These are phyloP conservation scores for Zaprionus inermis DNA, from an alignment of 1,140 invertebrate genomes.

Conservation along the genomic window DNA sequence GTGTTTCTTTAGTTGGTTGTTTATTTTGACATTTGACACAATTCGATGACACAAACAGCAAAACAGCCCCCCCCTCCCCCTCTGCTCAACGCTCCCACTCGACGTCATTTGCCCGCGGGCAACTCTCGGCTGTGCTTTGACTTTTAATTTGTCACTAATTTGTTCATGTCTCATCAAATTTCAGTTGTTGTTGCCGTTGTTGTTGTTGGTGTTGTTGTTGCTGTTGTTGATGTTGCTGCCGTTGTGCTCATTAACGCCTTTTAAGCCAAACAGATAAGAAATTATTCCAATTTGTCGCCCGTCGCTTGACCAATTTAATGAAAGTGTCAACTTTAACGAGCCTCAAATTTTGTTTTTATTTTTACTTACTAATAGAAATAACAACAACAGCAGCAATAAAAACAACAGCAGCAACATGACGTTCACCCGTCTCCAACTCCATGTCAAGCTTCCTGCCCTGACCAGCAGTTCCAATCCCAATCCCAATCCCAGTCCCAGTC, in stretches of 20 bases:
- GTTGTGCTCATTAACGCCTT: constrained; percentile 73
- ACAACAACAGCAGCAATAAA: constrained; percentile 29
- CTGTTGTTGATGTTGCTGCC: constrained; percentile 18
- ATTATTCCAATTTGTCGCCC: constrained; percentile 62
- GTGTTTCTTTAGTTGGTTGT: constrained; percentile 45
- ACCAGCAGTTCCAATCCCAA: background rate
- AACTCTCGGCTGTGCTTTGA: constrained; percentile 41
- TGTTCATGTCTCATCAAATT: constrained; percentile 77
- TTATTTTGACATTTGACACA: constrained; percentile 81
- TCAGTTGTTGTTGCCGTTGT: constrained; percentile 36
- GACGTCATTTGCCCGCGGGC: background rate
- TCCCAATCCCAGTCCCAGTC: constrained; percentile 11
- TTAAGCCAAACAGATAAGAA: constrained; percentile 54
- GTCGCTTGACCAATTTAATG: constrained; percentile 76
- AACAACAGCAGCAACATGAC: constrained; percentile 38
- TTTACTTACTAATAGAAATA: constrained; percentile 65
- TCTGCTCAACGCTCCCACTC: background rate
- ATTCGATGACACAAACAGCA: constrained; percentile 55
- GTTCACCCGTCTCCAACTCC: background rate
- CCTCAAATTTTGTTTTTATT: constrained; percentile 79
- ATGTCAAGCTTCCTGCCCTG: constrained; percentile 52
- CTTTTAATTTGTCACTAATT: constrained; percentile 79
- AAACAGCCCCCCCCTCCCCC: constrained; percentile 7
- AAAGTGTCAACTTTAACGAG: constrained; percentile 82
- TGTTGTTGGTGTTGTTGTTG: constrained; percentile 9